A percentile compares a stretch with the other conserved stretches of the same genome.
Conservation (phyloP, 2,113 vertebrate species). For the Eublepharis macularius region DNA sequence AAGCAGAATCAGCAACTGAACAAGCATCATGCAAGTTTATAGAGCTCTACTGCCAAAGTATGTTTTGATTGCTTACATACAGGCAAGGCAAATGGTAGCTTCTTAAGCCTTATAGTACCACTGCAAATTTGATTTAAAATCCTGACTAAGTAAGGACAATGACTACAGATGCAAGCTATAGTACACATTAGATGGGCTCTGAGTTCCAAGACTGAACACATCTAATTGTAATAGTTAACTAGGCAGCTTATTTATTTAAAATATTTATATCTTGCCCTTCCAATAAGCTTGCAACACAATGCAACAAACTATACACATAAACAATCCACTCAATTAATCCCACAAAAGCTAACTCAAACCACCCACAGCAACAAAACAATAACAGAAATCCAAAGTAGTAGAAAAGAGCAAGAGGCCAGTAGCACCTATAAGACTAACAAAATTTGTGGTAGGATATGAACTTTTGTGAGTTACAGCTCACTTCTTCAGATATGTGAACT, state of each 20-base stretch:
- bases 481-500: too few species aligned
- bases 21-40: not conserved
- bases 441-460: too few species aligned
- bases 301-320: too few species aligned
- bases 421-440: too few species aligned
- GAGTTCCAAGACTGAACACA: not conserved
- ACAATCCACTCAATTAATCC: too few species aligned
- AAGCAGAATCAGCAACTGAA: not conserved
- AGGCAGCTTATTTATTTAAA: not conserved
- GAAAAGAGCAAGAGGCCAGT: too few species aligned
- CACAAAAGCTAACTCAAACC: too few species aligned
- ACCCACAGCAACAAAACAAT: too few species aligned
- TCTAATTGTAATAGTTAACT: not conserved
- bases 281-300: too few species aligned
- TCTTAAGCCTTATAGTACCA: not conserved
- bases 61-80: not conserved
- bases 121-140: not conserved
- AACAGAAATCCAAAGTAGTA: too few species aligned
- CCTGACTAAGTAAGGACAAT: not conserved
- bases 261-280: fast-evolving
- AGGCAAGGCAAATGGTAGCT: not conserved
- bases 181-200: not conserved
- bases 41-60: not conserved
- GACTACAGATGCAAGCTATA: not conserved
- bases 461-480: too few species aligned